Percentiles rank a stretch among this genome's conserved stretches.
phyloP scores from a whole-genome alignment of 1,140 invertebrate species.

The Drosophila ambigua region DNA sequence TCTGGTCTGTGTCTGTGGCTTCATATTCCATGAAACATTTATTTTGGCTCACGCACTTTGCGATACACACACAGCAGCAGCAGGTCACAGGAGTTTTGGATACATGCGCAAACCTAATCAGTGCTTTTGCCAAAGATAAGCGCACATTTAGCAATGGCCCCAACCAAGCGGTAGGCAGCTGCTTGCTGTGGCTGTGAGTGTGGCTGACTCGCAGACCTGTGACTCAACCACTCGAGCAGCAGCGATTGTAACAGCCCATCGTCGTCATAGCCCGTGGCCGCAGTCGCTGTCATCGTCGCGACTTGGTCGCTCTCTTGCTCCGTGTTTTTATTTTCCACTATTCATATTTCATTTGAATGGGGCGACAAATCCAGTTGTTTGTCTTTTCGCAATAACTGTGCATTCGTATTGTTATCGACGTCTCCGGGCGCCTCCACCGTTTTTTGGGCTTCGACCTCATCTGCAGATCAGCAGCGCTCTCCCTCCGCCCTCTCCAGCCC shows the following conservation, averaged over 20 bases:
- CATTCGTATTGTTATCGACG: constrained; percentile 33
- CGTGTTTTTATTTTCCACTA: not conserved
- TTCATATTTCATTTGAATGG: constrained; percentile 28
- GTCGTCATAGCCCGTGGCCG: not conserved
- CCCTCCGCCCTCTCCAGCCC: not conserved
- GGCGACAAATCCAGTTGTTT: constrained; percentile 31
- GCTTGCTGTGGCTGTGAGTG: constrained; percentile 24
- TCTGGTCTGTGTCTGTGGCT: not conserved
- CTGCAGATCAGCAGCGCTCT: not conserved
- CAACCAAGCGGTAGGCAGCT: constrained; percentile 47
- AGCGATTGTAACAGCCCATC: constrained; percentile 11
- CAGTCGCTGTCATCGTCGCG: constrained; percentile 22
- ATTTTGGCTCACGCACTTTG: too few relatives aligned
- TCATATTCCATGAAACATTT: constrained; percentile 6
- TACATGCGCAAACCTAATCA: constrained; percentile 74
- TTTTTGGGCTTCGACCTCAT: constrained; percentile 15
- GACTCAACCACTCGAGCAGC: constrained; percentile 55
- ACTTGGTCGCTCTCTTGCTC: not conserved
- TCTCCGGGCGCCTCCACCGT: constrained; percentile 7
- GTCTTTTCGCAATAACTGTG: constrained; percentile 57
- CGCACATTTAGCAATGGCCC: constrained; percentile 12
- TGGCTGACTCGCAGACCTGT: constrained; percentile 38
- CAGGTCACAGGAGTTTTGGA: constrained; percentile 10
- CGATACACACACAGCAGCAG: constrained; percentile 4
- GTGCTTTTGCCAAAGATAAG: constrained; percentile 69